Conservation (phyloP, 2,113 vertebrate species). For the Chrysochloris asiatica region DNA sequence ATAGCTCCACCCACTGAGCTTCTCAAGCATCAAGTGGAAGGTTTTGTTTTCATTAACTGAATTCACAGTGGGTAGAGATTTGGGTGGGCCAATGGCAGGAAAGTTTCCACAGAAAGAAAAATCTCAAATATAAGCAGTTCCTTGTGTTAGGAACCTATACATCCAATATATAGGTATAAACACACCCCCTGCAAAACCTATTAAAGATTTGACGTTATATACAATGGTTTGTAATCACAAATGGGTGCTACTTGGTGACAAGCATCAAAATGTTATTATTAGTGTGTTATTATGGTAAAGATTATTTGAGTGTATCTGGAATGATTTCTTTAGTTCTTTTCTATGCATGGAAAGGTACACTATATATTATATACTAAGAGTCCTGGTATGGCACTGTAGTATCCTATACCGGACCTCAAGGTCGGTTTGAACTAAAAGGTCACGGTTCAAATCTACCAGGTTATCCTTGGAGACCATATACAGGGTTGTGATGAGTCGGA, state of each 20-base stretch:
- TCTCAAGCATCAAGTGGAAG: conserved; percentile 40
- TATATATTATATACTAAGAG: background rate
- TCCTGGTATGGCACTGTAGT: too few species aligned
- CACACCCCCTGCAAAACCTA: background rate
- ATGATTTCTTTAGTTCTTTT: background rate
- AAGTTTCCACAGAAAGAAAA: conserved; percentile 28
- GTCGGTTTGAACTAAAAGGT: too few species aligned
- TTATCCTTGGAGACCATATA: too few species aligned
- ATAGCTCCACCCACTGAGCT: conserved; percentile 33
- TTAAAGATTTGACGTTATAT: background rate
- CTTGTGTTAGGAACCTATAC: background rate
- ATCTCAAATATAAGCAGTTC: background rate
- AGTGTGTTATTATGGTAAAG: background rate
- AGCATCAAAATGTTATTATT: background rate
- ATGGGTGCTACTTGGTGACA: background rate
- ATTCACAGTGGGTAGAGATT: conserved; percentile 70
- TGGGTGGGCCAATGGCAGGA: background rate
- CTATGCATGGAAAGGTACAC: background rate
- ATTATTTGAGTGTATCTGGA: background rate
- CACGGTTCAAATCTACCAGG: too few species aligned
- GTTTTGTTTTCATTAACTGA: conserved; percentile 73
- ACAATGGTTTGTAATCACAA: background rate
- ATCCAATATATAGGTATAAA: background rate
- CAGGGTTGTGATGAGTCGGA: too few species aligned
- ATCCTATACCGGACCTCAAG: too few species aligned